Evolutionary conservation across 1,140 invertebrate genomes (phyloP).

Genomic region (Drosophila takahashii): DNA sequence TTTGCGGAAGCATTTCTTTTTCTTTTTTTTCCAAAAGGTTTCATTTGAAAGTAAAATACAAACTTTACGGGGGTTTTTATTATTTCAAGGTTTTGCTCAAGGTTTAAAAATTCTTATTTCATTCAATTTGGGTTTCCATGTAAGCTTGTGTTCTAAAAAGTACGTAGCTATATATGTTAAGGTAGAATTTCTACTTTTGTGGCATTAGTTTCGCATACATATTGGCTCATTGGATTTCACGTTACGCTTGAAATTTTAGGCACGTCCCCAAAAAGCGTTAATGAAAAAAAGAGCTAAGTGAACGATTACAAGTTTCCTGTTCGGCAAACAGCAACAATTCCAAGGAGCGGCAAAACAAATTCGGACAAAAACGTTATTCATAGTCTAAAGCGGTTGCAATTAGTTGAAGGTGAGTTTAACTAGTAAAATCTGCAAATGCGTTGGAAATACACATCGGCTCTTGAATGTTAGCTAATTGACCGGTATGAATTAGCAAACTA

Average conservation of each 20-base stretch:
- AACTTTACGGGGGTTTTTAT: background rate
- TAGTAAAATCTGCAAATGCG: conserved; percentile 14
- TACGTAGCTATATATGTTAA: background rate
- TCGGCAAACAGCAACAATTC: conserved; percentile 6
- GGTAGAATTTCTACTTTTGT: conserved; percentile 4
- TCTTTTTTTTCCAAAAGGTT: background rate
- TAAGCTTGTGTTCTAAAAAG: conserved; percentile 19
- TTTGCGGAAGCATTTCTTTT: background rate
- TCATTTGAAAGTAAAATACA: conserved; percentile 3
- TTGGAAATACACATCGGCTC: conserved; percentile 14
- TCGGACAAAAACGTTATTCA: conserved; percentile 11
- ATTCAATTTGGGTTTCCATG: background rate
- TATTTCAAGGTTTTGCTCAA: background rate
- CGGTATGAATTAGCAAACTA: conserved; percentile 23
- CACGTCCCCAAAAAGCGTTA: conserved; percentile 37
- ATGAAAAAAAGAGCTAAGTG: conserved; percentile 34
- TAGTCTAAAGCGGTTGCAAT: conserved; percentile 10
- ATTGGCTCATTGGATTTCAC: conserved; percentile 27
- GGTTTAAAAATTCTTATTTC: background rate
- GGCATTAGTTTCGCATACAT: conserved; percentile 12
- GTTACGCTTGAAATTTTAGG: conserved; percentile 30
- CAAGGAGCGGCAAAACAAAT: conserved; percentile 31
- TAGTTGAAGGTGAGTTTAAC: conserved; percentile 29
- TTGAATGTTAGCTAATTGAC: conserved; percentile 21
- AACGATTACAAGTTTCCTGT: conserved; percentile 47